These are phyloP conservation scores for Rhaphigaster nebulosa DNA, from an alignment of 2,888 invertebrate species.

Conservation along the genomic window DNA sequence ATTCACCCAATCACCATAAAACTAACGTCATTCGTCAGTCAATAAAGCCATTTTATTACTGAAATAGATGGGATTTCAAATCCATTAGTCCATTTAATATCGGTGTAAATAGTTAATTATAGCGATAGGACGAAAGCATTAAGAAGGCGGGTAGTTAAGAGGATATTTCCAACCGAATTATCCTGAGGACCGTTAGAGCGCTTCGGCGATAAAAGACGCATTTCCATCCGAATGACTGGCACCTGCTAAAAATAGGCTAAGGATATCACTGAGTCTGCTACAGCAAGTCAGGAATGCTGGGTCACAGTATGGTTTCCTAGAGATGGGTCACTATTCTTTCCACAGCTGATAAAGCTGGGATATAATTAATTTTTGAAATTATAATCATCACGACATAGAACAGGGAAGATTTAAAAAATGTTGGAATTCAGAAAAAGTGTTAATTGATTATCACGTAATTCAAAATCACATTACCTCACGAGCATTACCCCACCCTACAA, in stretches of 20 bases:
- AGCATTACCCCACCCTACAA: no score
- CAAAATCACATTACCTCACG: no score
- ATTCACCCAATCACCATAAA: not conserved
- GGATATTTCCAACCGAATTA: not conserved
- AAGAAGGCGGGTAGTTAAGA: not conserved
- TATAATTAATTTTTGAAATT: no score
- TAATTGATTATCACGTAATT: no score
- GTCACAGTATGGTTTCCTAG: not conserved
- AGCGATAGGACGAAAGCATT: not conserved
- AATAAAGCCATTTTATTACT: not conserved
- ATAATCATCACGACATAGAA: no score
- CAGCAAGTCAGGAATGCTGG: not conserved
- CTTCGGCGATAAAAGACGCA: not conserved
- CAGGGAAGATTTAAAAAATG: no score
- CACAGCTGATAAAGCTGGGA: no score
- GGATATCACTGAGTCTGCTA: not conserved
- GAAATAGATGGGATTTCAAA: not conserved
- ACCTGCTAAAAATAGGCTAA: constrained; percentile 26
- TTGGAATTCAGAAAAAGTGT: no score
- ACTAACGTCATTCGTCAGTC: not conserved
- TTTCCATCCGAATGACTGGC: constrained; percentile 3
- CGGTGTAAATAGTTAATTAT: not conserved
- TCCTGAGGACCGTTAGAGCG: not conserved
- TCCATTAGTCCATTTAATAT: not conserved
- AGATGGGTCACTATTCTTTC: no score